Conservation (phyloP, 2,888 invertebrate species). For the Phalera bucephala region DNA sequence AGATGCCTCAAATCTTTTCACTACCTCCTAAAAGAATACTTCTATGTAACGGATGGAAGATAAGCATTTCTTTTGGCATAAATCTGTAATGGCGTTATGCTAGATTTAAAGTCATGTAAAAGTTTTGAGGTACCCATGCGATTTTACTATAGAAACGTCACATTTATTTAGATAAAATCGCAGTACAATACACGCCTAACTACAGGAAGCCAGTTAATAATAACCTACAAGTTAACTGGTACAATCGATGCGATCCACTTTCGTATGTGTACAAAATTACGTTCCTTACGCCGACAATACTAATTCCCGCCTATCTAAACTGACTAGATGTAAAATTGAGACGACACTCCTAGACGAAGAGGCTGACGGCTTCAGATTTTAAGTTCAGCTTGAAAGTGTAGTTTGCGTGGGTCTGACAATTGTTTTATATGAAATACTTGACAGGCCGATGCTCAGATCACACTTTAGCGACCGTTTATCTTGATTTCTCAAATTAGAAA, state of each 20-base stretch:
- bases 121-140: conserved; percentile 7
- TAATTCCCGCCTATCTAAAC: conserved; percentile 55
- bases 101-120: conserved; percentile 10
- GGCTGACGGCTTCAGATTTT: no score
- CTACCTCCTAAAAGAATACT: conserved; percentile 4
- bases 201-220: conserved; percentile 49
- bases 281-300: conserved; percentile 44
- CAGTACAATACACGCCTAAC: conserved; percentile 19
- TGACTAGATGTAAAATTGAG: conserved; percentile 75
- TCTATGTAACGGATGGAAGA: conserved; percentile 9
- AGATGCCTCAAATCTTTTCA: conserved; percentile 3
- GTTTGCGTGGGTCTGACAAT: no score
- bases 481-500: no score
- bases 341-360: conserved; percentile 18
- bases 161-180: conserved; percentile 29
- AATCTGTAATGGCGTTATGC: conserved; percentile 4
- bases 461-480: no score
- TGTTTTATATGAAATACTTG: no score
- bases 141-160: conserved; percentile 31
- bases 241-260: conserved; percentile 38
- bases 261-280: conserved; percentile 41
- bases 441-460: no score
- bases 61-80: conserved; percentile 15
- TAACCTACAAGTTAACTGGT: conserved; percentile 37
- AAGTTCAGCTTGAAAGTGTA: no score